Evolutionary conservation across 2,797 vertebrate genomes (phyloP).

Genomic region (Clarias platycephalus): DNA sequence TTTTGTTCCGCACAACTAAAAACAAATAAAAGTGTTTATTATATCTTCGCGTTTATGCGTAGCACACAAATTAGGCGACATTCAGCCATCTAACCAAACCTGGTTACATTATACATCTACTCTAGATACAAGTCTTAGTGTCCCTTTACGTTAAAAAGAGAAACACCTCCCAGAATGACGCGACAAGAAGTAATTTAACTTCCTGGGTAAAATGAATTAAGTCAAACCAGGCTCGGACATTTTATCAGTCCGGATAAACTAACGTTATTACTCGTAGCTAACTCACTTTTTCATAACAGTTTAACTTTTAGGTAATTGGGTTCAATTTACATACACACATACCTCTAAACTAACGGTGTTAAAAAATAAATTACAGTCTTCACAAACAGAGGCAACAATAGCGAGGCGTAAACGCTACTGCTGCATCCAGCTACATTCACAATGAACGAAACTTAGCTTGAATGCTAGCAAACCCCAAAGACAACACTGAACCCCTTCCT

Average conservation of each 20-base stretch:
- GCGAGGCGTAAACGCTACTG: not conserved
- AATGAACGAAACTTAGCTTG: not conserved
- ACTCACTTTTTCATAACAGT: not conserved
- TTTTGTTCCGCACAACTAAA: too few relatives aligned
- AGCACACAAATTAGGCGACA: not conserved
- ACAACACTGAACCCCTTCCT: slow-evolving; percentile 33
- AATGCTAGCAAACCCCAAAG: not conserved
- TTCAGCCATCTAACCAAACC: not conserved
- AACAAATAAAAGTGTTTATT: not conserved
- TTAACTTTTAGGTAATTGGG: not conserved
- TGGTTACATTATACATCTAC: not conserved
- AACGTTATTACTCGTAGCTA: not conserved
- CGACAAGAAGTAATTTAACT: not conserved
- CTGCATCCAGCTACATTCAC: not conserved
- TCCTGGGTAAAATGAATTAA: not conserved
- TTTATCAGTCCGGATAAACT: too few relatives aligned
- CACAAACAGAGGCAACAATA: not conserved
- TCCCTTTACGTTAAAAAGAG: too few relatives aligned
- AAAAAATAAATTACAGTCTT: not conserved
- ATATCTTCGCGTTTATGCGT: not conserved
- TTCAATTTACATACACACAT: not conserved
- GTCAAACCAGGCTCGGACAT: not conserved
- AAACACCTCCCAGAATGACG: not conserved
- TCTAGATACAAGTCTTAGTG: not conserved
- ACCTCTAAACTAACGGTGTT: not conserved